Conservation (phyloP, 2,797 vertebrate species). For the Lutjanus argentimaculatus region DNA sequence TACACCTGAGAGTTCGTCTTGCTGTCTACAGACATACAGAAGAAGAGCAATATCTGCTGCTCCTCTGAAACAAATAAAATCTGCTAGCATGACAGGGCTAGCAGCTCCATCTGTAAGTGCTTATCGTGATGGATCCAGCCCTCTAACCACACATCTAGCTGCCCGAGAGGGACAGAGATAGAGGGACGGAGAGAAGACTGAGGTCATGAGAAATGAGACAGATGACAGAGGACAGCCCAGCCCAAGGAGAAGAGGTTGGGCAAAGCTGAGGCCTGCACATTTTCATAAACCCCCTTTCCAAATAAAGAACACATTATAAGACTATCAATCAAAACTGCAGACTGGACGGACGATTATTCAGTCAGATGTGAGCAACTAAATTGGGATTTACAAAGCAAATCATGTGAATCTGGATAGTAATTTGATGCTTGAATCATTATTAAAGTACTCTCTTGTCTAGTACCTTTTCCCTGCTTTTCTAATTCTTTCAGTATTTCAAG, state of each 20-base stretch:
- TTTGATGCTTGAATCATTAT: constrained; percentile 12
- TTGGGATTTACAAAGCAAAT: constrained; percentile 21
- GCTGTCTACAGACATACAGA: constrained; percentile 9
- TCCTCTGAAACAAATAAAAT: constrained; percentile 45
- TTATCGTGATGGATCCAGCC: constrained; percentile 81
- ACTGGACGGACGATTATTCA: constrained; percentile 14
- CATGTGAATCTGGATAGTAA: constrained; percentile 1
- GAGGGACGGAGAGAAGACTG: constrained; percentile 65
- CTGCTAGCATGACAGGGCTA: constrained; percentile 61
- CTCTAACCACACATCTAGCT: constrained; percentile 73
- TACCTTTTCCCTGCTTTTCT: too few species aligned
- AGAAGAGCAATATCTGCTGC: constrained; percentile 5
- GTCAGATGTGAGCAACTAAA: neutral
- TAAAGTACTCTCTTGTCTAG: neutral
- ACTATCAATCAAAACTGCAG: constrained; percentile 22
- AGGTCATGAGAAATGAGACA: constrained; percentile 78
- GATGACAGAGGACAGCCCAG: constrained; percentile 75
- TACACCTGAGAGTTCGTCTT: constrained; percentile 2
- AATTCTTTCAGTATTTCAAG: neutral
- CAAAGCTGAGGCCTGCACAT: constrained; percentile 32
- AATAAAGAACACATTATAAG: constrained; percentile 38
- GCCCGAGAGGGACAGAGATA: constrained; percentile 67
- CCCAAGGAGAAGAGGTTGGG: constrained; percentile 39
- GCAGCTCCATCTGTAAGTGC: constrained; percentile 81
- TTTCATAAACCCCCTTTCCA: constrained; percentile 41